These are phyloP conservation scores for Bombycilla garrulus DNA, from an alignment of 2,113 vertebrate genomes.

Conservation along the genomic window DNA sequence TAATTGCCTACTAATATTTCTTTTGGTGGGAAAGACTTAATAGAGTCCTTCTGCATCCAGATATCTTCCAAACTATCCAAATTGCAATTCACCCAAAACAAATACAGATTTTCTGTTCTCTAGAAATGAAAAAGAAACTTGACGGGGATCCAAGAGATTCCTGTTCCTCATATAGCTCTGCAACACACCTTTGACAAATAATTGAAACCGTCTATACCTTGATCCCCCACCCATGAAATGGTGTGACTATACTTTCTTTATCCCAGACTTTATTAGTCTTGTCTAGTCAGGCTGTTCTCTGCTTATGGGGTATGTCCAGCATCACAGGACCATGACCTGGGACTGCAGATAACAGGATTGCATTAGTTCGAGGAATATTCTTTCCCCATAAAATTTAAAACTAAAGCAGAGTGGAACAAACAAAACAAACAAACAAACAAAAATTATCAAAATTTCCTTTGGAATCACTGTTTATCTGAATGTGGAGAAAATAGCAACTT, in stretches of 20 bases:
- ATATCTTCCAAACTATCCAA: not conserved
- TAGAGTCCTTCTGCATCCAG: not conserved
- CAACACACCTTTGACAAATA: not conserved
- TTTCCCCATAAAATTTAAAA: not conserved
- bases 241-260: not conserved
- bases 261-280: not conserved
- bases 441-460: not conserved
- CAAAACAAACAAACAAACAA: not conserved
- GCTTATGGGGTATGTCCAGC: not conserved
- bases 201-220: not conserved
- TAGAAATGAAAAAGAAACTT: not conserved
- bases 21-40: not conserved
- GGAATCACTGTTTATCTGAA: not conserved
- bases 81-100: not conserved
- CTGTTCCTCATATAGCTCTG: not conserved
- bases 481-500: not conserved
- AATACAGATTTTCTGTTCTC: not conserved
- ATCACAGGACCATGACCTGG: not conserved
- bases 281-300: not conserved
- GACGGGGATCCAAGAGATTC: not conserved
- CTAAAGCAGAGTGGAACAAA: not conserved
- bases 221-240: not conserved
- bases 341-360: not conserved
- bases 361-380: not conserved
- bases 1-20: conserved; percentile 41